Evolutionary conservation across 2,113 vertebrate genomes (phyloP).

Genomic region (Gila orcuttii): DNA sequence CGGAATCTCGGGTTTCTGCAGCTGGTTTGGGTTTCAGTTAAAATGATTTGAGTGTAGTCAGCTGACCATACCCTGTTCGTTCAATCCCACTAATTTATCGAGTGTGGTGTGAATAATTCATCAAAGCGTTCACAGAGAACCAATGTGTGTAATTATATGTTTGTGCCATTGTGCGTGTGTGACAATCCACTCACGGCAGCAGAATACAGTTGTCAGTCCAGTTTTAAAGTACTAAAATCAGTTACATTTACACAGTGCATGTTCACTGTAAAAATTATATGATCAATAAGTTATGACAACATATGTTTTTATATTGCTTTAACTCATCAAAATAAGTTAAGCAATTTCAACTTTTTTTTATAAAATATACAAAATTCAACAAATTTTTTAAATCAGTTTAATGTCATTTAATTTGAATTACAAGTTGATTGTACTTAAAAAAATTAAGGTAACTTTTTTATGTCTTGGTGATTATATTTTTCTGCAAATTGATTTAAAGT

Average conservation of each 20-base stretch:
- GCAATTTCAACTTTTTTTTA: no score
- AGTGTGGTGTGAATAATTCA: conserved; percentile 38
- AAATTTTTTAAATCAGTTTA: no score
- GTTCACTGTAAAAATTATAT: no score
- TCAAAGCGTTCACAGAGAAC: conserved; percentile 30
- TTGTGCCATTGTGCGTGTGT: conserved; percentile 9
- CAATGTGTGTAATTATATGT: conserved; percentile 46
- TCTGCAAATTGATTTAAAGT: not conserved
- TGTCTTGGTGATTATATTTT: no score
- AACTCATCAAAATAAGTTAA: no score
- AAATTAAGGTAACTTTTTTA: no score
- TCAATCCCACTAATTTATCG: conserved; percentile 29
- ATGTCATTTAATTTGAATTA: no score
- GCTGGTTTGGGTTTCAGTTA: conserved; percentile 39
- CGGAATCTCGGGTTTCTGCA: conserved; percentile 20
- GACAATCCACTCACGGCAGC: not conserved
- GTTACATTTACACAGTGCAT: not conserved
- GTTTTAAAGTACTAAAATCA: not conserved
- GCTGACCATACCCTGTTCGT: conserved; percentile 30
- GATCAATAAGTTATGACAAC: no score
- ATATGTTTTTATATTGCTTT: no score
- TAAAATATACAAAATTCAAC: no score
- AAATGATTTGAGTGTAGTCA: conserved; percentile 32
- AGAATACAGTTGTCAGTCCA: not conserved
- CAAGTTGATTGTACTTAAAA: no score